Evolutionary conservation across 2,797 vertebrate genomes (phyloP).

Genomic region (Pseudomugil tenellus): DNA sequence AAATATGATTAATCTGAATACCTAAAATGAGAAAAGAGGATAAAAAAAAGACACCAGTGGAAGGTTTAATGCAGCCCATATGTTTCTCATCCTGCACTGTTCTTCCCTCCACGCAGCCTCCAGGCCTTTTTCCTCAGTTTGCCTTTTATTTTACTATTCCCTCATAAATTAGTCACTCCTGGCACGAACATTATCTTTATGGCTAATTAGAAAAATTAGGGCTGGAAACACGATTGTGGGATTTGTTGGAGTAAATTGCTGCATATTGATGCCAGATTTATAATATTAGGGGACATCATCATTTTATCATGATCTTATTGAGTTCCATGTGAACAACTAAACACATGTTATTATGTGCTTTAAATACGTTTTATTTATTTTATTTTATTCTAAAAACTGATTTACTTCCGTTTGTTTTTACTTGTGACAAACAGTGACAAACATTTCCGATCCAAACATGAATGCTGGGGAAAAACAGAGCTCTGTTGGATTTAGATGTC

Average conservation of each 20-base stretch:
- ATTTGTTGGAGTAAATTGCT: conserved; percentile 14
- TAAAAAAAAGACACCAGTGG: conserved; percentile 2
- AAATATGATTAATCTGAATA: conserved; percentile 1
- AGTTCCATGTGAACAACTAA: no score
- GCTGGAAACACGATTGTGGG: conserved; percentile 29
- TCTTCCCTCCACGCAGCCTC: conserved; percentile 28
- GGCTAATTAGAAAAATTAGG: conserved; percentile 51
- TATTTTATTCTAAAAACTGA: background rate
- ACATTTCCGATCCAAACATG: conserved; percentile 9
- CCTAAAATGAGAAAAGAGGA: conserved; percentile 2
- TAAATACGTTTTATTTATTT: no score
- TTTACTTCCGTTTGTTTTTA: background rate
- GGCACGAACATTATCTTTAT: conserved; percentile 38
- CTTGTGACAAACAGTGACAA: background rate
- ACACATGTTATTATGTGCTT: no score
- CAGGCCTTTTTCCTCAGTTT: conserved; percentile 36
- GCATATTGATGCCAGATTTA: conserved; percentile 1
- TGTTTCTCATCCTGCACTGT: conserved; percentile 36
- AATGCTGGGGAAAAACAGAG: conserved; percentile 28
- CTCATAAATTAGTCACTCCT: conserved; percentile 58
- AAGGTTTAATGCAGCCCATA: conserved; percentile 14
- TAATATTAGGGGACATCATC: conserved; percentile 22
- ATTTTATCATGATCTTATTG: conserved; percentile 18
- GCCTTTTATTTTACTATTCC: conserved; percentile 37
- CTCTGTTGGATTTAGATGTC: conserved; percentile 50